Evolutionary conservation across 2,888 invertebrate genomes (phyloP), one percentile per base, ranked within the genome.

Genomic region (Fragum fragum): DNA sequence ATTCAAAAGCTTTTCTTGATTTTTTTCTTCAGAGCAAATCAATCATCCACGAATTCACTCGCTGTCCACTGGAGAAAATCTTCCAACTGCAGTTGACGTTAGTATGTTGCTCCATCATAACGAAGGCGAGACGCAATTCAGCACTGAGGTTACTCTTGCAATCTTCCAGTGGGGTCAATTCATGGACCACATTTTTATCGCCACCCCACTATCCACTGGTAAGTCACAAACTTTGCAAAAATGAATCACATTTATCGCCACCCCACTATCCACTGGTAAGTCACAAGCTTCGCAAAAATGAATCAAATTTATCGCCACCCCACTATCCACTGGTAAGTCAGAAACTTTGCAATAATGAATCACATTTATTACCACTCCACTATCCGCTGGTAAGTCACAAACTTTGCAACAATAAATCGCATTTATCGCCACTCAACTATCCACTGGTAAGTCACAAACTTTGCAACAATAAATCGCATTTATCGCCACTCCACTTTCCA

Each of bases 141-240:
- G 61, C n/a, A 61, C 29, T 18, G n/a, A n/a, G 6, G 29, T 61
- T 0, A 61, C 61, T 1, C 26, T 61, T 14, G 29, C 32, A 1
- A 29, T 28, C 18, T 32, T 61, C n/a, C 61, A 61, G 14, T 32
- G 16, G n/a, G 61, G 61, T 29, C 61, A 61, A 32, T 61, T 32
- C 32, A 14, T 61, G 32, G 61, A 61, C 61, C 61, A 61, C 7
- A 28, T 28, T 18, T 18, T 61, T 9, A 32, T 61, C 32, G 29
- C 32, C 2, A 61, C 61, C 16, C 32, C 61, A 1, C 29, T 61
- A 6, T 11, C n/a, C 7, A 29, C 61, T 3, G 21, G 61, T 61
- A 32, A n/a, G 32, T 47, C 3, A 39, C 6, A n/a, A n/a, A n/a
- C n/a, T n/a, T n/a, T n/a, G n/a, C n/a, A n/a, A n/a, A n/a, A n/a